Conservation (phyloP, 2,888 invertebrate genomes). For the Drosophila planitibia region DNA sequence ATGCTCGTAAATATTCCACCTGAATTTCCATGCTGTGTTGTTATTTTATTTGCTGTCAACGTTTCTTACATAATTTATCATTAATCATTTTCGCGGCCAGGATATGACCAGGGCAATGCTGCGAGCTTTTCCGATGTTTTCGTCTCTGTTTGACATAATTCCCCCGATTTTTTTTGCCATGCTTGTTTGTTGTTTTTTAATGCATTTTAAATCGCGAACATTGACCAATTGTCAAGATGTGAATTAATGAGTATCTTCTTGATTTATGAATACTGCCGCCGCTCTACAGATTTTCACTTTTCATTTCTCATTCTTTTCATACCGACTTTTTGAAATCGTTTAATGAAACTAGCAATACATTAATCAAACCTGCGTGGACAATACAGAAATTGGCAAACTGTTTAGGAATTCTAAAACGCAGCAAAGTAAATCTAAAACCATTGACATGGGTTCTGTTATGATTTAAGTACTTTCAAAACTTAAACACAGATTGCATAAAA, state of each 20-base stretch:
- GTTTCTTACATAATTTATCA: conserved; percentile 75
- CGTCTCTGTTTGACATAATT: conserved; percentile 36
- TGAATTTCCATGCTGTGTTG: conserved; percentile 27
- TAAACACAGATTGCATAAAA: not conserved
- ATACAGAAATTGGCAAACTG: not conserved
- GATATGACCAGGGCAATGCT: conserved; percentile 39
- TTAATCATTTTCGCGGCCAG: conserved; percentile 69
- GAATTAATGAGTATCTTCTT: conserved; percentile 70
- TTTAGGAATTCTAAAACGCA: not conserved
- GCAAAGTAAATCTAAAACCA: not conserved
- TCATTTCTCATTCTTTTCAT: conserved; percentile 17
- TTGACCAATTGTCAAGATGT: conserved; percentile 75
- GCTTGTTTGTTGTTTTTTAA: conserved; percentile 47
- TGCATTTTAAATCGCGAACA: conserved; percentile 74
- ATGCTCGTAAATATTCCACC: conserved; percentile 66
- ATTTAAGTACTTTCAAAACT: not conserved
- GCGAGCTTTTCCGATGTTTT: conserved; percentile 14
- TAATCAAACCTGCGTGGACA: conserved; percentile 36
- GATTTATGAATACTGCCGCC: conserved; percentile 61
- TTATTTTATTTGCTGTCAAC: conserved; percentile 64
- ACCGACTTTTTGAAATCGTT: conserved; percentile 26
- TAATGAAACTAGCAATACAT: conserved; percentile 39
- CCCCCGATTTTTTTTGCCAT: conserved; percentile 14
- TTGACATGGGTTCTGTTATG: not conserved
- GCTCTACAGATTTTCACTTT: conserved; percentile 18